Base-by-base conservation (phyloP, 2,888 invertebrate genomes). In the Lasioglossum marginatum region DNA sequence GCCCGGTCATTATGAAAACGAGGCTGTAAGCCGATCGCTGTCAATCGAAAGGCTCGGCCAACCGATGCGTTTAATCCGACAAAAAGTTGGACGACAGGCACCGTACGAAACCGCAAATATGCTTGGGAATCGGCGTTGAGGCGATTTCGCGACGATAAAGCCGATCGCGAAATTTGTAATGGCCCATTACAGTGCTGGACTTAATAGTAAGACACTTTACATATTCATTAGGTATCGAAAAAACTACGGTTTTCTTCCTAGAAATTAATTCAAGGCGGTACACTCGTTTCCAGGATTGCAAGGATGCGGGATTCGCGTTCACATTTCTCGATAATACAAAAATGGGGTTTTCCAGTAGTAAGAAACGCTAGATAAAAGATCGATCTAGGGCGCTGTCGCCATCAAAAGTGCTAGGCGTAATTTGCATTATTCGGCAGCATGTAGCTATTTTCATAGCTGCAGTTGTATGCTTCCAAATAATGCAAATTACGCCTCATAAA, bases 41-140 rank as follows among this genome's bases (percentile, higher is more conserved):
- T 86, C 88, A 84, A 86, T 88, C 78, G 81, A 40, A 83, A 57
- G 71, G 63, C 60, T 79, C 75, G 79, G 76, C 45, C 81, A 90
- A 90, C 82, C 87, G 91, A 91, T 92, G 91, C 90, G 89, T 92
- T 91, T 90, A 91, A 92, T 92, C 87, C 82, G 89, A 79, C 90
- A 91, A 92, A 92, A 80, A 92, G 91, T 85, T 77, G 45, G 82
- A 63, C 72, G 10, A 31, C 14, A 48, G 40, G 85, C 85, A 87
- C 83, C 89, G 88, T 88, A 92, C 91, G 68, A 90, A 90, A 91
- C 92, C 91, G 89, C 90, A 90, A 92, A 92, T 63, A 31, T 63
- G 63, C 63, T 63, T 63, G 63, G 63, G 63, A 63, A 63, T 27
- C 60, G 14, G 60, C 60, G 27, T 60, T 27, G 16, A 27, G 5